phyloP scores from a whole-genome alignment of 2,113 vertebrate genomes.

The Labrus mixtus region DNA sequence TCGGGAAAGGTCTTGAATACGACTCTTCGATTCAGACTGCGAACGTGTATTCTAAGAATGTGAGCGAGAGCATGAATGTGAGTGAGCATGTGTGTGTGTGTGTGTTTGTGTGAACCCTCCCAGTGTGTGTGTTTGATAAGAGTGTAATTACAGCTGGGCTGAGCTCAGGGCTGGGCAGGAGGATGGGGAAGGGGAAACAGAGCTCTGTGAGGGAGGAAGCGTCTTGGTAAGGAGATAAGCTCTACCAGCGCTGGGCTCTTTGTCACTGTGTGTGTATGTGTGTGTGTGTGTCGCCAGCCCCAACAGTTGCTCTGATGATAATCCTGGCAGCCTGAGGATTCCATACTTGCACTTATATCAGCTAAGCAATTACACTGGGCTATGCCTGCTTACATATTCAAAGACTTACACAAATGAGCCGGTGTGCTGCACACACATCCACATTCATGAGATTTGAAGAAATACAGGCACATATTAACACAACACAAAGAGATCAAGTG shows the following conservation, averaged over 20 bases:
- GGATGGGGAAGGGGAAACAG: slow-evolving; percentile 79
- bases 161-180: slow-evolving; percentile 77
- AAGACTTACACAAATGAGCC: slow-evolving; percentile 58
- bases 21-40: slow-evolving; percentile 56
- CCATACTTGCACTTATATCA: slow-evolving; percentile 75
- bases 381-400: slow-evolving; percentile 66
- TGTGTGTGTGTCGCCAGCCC: slow-evolving; percentile 61
- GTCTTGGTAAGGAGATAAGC: slow-evolving; percentile 82
- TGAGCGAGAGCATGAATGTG: slow-evolving; percentile 57
- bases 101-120: slow-evolving; percentile 62
- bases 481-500: slow-evolving; percentile 55
- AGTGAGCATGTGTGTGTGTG: slow-evolving; percentile 51
- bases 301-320: slow-evolving; percentile 81
- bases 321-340: slow-evolving; percentile 77
- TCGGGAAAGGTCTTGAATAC: slow-evolving; percentile 56
- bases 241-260: slow-evolving; percentile 72
- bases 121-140: slow-evolving; percentile 78
- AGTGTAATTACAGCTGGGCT: slow-evolving; percentile 81
- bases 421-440: slow-evolving; percentile 17
- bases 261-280: slow-evolving; percentile 57
- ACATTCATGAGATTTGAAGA: slow-evolving; percentile 57
- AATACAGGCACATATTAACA: slow-evolving; percentile 41
- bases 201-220: slow-evolving; percentile 79
- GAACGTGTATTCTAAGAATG: slow-evolving; percentile 54
- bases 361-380: slow-evolving; percentile 78